Evolutionary conservation across 1,140 invertebrate species (phyloP).

Genomic region (Drosophila pandora): DNA sequence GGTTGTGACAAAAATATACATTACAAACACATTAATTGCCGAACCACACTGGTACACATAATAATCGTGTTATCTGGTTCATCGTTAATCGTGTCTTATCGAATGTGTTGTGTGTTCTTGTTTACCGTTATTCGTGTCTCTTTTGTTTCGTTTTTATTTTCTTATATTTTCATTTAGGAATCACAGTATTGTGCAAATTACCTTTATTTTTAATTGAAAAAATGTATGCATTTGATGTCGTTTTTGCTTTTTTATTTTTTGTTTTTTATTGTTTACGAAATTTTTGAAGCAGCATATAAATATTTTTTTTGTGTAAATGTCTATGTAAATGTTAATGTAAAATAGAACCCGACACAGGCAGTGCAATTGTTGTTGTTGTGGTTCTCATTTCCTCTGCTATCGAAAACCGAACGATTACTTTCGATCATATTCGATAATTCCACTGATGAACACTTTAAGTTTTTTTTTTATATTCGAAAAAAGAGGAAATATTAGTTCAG

Average conservation of each 20-base stretch:
- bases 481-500: conserved; percentile 42
- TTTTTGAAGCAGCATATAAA: conserved; percentile 13
- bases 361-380: conserved; percentile 48
- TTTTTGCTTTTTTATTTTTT: conserved; percentile 5
- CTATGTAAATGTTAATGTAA: conserved; percentile 33
- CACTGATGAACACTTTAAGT: conserved; percentile 43
- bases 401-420: conserved; percentile 29
- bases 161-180: conserved; percentile 48
- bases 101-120: background rate
- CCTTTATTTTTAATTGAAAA: conserved; percentile 31
- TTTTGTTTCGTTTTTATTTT: conserved; percentile 20
- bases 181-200: conserved; percentile 76
- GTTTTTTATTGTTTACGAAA: conserved; percentile 9
- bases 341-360: conserved; percentile 68
- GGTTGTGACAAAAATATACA: conserved; percentile 48
- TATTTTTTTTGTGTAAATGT: conserved; percentile 10
- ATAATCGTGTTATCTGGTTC: conserved; percentile 1
- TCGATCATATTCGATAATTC: conserved; percentile 12
- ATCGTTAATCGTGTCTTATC: conserved; percentile 9
- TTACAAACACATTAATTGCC: conserved; percentile 54
- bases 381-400: conserved; percentile 1
- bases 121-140: conserved; percentile 2
- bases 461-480: conserved; percentile 25
- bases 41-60: conserved; percentile 22
- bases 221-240: conserved; percentile 27